Base-by-base conservation (phyloP, 1,140 invertebrate genomes). In the Brevipalpus yothersi region DNA sequence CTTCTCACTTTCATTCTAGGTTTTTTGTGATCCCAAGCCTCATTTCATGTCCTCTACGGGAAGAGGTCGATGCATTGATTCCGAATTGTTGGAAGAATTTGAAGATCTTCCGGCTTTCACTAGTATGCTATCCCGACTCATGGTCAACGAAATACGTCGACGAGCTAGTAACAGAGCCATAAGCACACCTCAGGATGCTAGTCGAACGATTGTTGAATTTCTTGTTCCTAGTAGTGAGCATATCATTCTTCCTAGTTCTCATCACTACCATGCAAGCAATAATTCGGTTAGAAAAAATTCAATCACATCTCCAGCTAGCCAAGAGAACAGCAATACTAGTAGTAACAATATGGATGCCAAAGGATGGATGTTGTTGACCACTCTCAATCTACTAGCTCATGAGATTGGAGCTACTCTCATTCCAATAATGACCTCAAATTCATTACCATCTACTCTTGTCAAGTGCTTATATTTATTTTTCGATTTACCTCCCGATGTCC, bases 381-480 rank as follows among this genome's bases (percentile, higher is more conserved):
- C 89, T 42, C 73, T 95, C 17, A 95, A 95, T 75, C 66, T 77
- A 9, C 73, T 96, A 15, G 76, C 91, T 57, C 82, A 86, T 59
- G 84, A 84, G 62, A 86, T 86, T 56, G 83, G 87, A 70, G 74
- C 80, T 7, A 78, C 79, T 17, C 69, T 86, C 19, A 80, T 86
- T 66, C 80, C 91, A 82, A 83, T 92, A 43, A 93, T 97, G 86
- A 93, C 91, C 58, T 83, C 85, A 55, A 85, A 86, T 54, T 83
- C 88, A 21, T 82, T 99, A 63, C 93, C 94, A 43, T 96, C 90
- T 60, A 98, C 94, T 41, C 75, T 99, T 67, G 92, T 97, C 7
- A 98, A 97, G 77, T 96, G 93, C 75, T 75, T 98, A 41, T 99
- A 99, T 71, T 73, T 99, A 61, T 98, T 99, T 72, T 97, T 97